A percentile compares a stretch with the other conserved stretches of the same genome.
Conservation (phyloP, 1,140 invertebrate genomes). For the Drosophila cardini region DNA sequence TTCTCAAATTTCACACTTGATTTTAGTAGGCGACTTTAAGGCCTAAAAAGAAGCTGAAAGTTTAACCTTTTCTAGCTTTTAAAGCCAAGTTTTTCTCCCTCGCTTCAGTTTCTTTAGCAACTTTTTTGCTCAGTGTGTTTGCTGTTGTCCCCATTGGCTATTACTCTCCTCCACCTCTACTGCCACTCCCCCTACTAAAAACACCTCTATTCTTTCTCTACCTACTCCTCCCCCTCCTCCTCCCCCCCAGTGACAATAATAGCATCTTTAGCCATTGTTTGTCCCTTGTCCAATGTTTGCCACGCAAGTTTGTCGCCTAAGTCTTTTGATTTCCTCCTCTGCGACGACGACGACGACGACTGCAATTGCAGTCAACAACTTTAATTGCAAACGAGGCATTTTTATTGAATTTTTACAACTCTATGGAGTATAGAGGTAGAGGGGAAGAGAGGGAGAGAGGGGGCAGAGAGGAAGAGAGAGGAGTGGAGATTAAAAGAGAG, state of each 20-base stretch:
- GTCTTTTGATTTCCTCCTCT: slow-evolving; percentile 45
- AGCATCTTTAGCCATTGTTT: slow-evolving; percentile 30
- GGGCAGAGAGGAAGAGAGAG: slow-evolving; percentile 9
- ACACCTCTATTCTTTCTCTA: neutral
- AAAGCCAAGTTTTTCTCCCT: too few species aligned
- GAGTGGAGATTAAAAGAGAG: slow-evolving; percentile 18
- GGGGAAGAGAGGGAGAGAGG: slow-evolving; percentile 13
- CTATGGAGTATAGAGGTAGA: slow-evolving; percentile 4
- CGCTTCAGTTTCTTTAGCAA: too few species aligned
- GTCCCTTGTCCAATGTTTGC: slow-evolving; percentile 42
- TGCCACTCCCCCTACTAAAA: neutral
- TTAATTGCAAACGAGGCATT: slow-evolving; percentile 45
- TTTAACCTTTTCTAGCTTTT: too few species aligned
- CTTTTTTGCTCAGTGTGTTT: too few species aligned
- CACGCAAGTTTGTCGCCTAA: slow-evolving; percentile 59
- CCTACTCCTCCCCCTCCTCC: neutral
- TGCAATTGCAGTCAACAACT: slow-evolving; percentile 25
- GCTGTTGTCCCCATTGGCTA: too few species aligned
- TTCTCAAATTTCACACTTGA: too few species aligned
- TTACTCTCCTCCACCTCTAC: neutral
- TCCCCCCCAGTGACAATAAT: slow-evolving; percentile 50
- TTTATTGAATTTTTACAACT: slow-evolving; percentile 77
- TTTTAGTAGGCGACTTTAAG: too few species aligned
- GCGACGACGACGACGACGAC: neutral
- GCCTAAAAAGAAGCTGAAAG: too few species aligned